Evolutionary conservation across 2,888 invertebrate genomes (phyloP), one percentile per base, ranked within the genome.

Genomic region (Lamellibrachia columna): DNA sequence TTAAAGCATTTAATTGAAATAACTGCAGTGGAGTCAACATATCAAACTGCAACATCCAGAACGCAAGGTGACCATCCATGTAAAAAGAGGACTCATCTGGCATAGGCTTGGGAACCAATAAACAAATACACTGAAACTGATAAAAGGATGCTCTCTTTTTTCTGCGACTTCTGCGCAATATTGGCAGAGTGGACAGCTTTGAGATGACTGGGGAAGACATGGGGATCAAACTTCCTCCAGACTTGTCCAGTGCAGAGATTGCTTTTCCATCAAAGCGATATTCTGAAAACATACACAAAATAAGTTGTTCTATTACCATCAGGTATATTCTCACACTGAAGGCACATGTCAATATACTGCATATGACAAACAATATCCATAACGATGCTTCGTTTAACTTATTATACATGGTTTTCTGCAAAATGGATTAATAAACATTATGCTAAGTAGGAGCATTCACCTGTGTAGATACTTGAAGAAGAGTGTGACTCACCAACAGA

Each of bases 231-330:
- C 93, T 93, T 40, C 93, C 93, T 2, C 90, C 52, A 4, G 60
- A 92, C 15, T 92, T 91, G 53, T 92, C 91, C 90, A 93, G 93
- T 4, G 92, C 52, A 11, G 92, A 58, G 11, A 93, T 90, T 22
- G 92, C 91, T 52, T 92, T 93, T 7, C 93, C 93, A 92, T 93
- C 93, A 92, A 93, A 93, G n/a, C 93, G 92, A 90, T 93, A 93
- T 55, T 93, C 93, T 92, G 93, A 58, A 55, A 90, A n/a, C 2
- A 90, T 55, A 9, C 55, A 55, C 55, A 55, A 55, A 55, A 55
- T 7, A 7, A 55, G 55, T 9, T 55, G 55, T 55, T 55, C 9
- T 55, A 3, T 55, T 55, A 55, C 9, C 55, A 55, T 55, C 8
- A 9, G 9, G 3, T 9, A 55, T 9, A 55, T 55, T 55, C 9